Percentiles rank a stretch among this genome's conserved stretches.
Conservation (phyloP, 2,113 vertebrate genomes). For the Apodemus sylvaticus region DNA sequence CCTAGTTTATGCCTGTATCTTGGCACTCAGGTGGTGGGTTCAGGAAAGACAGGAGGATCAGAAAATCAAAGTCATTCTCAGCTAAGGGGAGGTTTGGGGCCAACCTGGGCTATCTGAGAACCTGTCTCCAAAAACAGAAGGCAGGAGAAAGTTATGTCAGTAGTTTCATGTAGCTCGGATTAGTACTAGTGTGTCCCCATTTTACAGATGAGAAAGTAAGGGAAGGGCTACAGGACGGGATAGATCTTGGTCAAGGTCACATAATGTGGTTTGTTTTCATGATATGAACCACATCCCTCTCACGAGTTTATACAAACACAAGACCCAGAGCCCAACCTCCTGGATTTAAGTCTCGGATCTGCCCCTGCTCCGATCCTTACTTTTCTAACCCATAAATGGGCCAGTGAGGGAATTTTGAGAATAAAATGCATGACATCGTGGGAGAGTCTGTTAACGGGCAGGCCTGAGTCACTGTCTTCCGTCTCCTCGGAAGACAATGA, state of each 20-base stretch:
- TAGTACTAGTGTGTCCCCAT: not conserved
- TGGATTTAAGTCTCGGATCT: not conserved
- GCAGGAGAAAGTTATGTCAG: not conserved
- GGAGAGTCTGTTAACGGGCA: no score
- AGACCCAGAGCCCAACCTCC: not conserved
- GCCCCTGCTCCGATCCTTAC: not conserved
- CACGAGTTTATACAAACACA: not conserved
- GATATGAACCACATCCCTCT: not conserved
- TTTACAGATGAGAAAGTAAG: slow-evolving; percentile 1
- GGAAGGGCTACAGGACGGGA: not conserved
- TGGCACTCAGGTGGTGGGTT: not conserved
- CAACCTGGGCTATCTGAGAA: not conserved
- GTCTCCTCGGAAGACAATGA: not conserved
- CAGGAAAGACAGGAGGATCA: not conserved
- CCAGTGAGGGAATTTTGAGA: not conserved
- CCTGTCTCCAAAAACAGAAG: not conserved
- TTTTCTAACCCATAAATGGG: not conserved
- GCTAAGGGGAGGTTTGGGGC: not conserved
- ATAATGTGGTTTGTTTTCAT: not conserved
- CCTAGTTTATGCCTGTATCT: not conserved
- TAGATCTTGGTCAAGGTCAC: not conserved
- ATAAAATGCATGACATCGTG: not conserved
- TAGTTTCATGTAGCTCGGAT: not conserved
- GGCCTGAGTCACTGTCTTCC: not conserved
- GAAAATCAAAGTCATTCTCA: not conserved